Percentiles rank a stretch among this genome's conserved stretches.
These are phyloP conservation scores for Nettapus auritus DNA, from an alignment of 2,113 vertebrate genomes.

Conservation along the genomic window DNA sequence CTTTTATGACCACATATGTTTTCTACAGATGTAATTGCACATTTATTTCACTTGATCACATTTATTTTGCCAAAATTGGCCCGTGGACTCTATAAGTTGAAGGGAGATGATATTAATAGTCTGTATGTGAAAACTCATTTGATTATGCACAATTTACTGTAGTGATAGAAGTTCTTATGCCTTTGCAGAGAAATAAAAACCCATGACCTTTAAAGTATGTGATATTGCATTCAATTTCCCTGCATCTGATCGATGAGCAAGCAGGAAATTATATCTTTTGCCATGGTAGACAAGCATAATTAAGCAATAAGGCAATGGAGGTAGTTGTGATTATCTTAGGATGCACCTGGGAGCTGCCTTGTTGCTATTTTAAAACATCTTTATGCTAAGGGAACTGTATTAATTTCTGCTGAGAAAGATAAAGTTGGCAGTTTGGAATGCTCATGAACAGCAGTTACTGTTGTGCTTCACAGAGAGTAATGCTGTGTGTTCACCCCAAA, in stretches of 20 bases:
- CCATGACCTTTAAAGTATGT: conserved; percentile 36
- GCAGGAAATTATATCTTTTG: conserved; percentile 55
- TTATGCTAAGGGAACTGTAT: conserved; percentile 48
- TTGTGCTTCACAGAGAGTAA: conserved; percentile 17
- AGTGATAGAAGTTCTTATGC: neutral
- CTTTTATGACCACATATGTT: accelerated
- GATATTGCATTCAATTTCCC: conserved; percentile 46
- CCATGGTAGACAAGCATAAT: conserved; percentile 54
- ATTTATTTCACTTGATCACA: accelerated
- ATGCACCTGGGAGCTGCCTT: conserved; percentile 50
- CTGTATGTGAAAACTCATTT: neutral
- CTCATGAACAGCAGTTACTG: conserved; percentile 21
- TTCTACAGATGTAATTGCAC: neutral
- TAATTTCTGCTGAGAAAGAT: conserved; percentile 65
- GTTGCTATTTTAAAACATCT: conserved; percentile 61
- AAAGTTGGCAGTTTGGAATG: conserved; percentile 17
- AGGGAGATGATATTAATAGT: neutral
- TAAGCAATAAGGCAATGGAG: conserved; percentile 62
- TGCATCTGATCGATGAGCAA: conserved; percentile 50
- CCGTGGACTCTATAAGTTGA: neutral
- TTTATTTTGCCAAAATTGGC: neutral
- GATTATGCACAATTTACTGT: neutral
- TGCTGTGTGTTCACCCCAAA: neutral
- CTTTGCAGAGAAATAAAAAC: conserved; percentile 32
- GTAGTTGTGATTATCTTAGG: conserved; percentile 56